Evolutionary conservation across 2,113 vertebrate genomes (phyloP), one percentile per base, ranked within the genome.

Genomic region (Limanda limanda): DNA sequence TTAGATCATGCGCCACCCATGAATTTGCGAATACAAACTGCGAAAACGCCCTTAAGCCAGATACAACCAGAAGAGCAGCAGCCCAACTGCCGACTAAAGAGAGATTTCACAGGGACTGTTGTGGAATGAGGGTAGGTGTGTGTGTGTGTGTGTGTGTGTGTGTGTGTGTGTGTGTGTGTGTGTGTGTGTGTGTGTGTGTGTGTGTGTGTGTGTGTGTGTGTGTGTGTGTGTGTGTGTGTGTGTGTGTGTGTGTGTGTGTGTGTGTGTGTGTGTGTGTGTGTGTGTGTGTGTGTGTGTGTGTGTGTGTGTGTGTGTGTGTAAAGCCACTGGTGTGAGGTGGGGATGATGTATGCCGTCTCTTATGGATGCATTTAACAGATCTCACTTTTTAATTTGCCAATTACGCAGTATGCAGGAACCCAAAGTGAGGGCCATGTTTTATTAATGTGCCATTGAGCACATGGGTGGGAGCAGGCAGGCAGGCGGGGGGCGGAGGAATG

Each of bases 361-460:
- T 6, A 93, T 45, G 94, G 92, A 94, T 81, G 42, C 88, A 89
- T 94, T 95, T 92, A 88, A 96, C 93, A 88, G 84, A 89, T 94
- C 95, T 94, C 95, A 93, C 95, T 97, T 96, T 97, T 96, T 99
- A 97, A 98, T 97, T 95, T 97, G 96, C 95, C 96, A 97, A 97
- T 98, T 98, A 98, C 95, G 92, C 91, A 92, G 92, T 91, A 90
- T 92, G 94, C 89, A 57, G 93, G 78, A 86, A 88, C 90, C 86
- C 91, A 94, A 94, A 95, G 95, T 95, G 91, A 90, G 89, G 92
- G 86, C 89, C 94, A 98, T 97, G 97, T 95, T 97, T 97, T 97
- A 98, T 98, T 95, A 96, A 97, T 97, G 94, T 84, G 55, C 89
- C 93, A 93, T 89, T 85, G 91, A 95, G 90, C 89, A 74, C 59